phyloP scores from a whole-genome alignment of 2,797 vertebrate genomes.

The Meriones psammophilus region DNA sequence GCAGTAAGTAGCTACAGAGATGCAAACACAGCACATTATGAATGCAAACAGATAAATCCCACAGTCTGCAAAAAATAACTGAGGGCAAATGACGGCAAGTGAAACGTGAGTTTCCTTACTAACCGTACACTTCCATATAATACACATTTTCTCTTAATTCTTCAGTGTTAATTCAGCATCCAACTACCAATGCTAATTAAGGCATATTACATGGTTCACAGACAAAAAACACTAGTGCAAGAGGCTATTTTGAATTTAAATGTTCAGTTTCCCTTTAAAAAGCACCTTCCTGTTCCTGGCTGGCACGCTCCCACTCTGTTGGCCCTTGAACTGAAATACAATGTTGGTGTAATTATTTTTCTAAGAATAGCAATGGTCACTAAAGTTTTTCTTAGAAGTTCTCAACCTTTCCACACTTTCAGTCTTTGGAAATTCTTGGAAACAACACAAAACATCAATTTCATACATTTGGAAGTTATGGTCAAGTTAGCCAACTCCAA shows the following conservation, averaged over 20 bases:
- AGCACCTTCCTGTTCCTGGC: slow-evolving; percentile 30
- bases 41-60: slow-evolving; percentile 44
- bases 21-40: background rate
- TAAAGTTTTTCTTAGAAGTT: slow-evolving; percentile 15
- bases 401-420: slow-evolving; percentile 7
- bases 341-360: slow-evolving; percentile 53
- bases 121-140: slow-evolving; percentile 7
- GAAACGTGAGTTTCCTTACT: background rate
- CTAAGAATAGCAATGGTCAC: slow-evolving; percentile 63
- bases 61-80: slow-evolving; percentile 30
- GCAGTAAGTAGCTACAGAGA: slow-evolving; percentile 42
- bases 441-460: slow-evolving; percentile 48
- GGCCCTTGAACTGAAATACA: slow-evolving; percentile 48
- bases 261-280: slow-evolving; percentile 35
- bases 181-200: slow-evolving; percentile 50
- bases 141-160: background rate
- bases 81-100: slow-evolving; percentile 33
- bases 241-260: slow-evolving; percentile 59
- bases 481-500: slow-evolving; percentile 49
- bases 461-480: background rate
- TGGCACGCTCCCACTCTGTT: slow-evolving; percentile 4
- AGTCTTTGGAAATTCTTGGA: slow-evolving; percentile 65
- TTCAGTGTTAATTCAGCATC: slow-evolving; percentile 50
- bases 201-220: slow-evolving; percentile 10
- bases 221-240: slow-evolving; percentile 33